Conservation (phyloP, 2,113 vertebrate genomes). For the Pelecanus crispus region DNA sequence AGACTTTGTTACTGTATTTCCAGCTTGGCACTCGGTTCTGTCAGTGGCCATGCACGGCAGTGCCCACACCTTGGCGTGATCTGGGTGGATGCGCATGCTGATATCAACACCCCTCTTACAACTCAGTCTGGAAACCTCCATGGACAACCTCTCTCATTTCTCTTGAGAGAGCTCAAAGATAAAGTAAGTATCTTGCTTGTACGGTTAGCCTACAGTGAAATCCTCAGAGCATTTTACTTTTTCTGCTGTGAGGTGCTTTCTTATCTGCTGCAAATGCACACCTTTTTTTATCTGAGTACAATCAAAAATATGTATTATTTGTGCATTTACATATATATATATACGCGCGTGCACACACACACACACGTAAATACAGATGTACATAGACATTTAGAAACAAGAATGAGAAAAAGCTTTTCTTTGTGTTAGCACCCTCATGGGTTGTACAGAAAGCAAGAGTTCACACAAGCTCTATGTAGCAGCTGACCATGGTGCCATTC, state of each 20-base stretch:
- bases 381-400: background rate
- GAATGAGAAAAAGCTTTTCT: background rate
- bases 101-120: slow-evolving; percentile 93
- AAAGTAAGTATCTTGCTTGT: slow-evolving; percentile 77
- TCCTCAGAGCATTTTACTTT: background rate
- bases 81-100: slow-evolving; percentile 96
- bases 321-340: background rate
- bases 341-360: no score
- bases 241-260: background rate
- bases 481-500: background rate
- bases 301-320: background rate
- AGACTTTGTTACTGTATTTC: background rate
- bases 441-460: background rate
- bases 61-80: slow-evolving; percentile 90
- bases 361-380: background rate
- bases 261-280: background rate
- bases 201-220: background rate
- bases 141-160: slow-evolving; percentile 91
- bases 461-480: background rate
- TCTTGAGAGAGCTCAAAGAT: slow-evolving; percentile 90
- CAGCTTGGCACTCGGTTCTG: slow-evolving; percentile 91
- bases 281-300: background rate
- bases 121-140: slow-evolving; percentile 91
- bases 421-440: background rate
- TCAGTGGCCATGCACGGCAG: slow-evolving; percentile 86